A percentile compares a stretch with the other conserved stretches of the same genome.
phyloP scores from a whole-genome alignment of 2,113 vertebrate genomes.

The Prionailurus viverrinus region DNA sequence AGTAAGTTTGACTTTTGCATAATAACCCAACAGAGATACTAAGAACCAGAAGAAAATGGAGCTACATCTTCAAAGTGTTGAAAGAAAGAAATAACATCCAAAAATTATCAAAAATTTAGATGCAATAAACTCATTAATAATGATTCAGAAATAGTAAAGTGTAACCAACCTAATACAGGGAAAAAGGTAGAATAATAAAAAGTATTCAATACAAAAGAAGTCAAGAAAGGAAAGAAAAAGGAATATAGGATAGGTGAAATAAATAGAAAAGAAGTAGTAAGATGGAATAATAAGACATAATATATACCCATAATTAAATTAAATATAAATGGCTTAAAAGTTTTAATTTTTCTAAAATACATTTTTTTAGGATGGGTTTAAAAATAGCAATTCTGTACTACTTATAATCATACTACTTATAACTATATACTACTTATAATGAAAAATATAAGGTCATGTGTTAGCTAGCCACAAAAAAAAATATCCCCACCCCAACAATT shows the following conservation, averaged over 20 bases:
- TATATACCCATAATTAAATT: neutral
- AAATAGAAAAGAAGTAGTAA: neutral
- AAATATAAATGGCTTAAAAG: neutral
- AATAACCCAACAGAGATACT: neutral
- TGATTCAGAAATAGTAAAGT: neutral
- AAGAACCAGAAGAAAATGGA: neutral
- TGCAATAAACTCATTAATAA: neutral
- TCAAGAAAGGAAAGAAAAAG: constrained; percentile 1
- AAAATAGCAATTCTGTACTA: neutral
- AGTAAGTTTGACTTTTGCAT: neutral
- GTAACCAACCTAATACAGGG: neutral
- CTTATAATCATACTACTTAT: neutral
- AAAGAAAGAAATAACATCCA: neutral
- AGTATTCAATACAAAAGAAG: neutral
- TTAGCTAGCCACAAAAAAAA: neutral
- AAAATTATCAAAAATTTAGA: constrained; percentile 20
- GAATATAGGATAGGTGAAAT: neutral
- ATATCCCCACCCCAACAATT: neutral
- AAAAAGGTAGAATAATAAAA: neutral
- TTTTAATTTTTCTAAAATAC: neutral
- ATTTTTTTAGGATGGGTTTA: neutral
- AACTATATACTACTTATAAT: neutral
- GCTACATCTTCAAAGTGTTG: neutral
- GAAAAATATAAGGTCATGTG: neutral
- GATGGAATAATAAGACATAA: neutral